Percentiles rank a stretch among this genome's conserved stretches.
Conservation (phyloP, 1,140 invertebrate species). For the Leguminivora glycinivorella region DNA sequence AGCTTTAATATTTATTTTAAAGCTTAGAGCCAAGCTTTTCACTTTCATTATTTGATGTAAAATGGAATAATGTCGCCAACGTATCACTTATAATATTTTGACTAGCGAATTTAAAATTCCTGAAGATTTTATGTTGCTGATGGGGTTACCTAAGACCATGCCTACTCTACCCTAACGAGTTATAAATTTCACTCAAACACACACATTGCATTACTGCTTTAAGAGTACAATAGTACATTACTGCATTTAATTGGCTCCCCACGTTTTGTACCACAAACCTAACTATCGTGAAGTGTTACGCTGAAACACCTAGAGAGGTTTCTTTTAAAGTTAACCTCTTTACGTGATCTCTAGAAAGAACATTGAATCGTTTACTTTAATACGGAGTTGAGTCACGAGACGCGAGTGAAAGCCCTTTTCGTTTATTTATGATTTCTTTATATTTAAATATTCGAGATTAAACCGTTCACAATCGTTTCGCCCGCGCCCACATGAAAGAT, state of each 20-base stretch:
- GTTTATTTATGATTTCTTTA: slow-evolving; percentile 50
- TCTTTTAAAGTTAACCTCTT: slow-evolving; percentile 25
- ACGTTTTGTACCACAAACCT: slow-evolving; percentile 1
- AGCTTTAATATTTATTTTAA: slow-evolving; percentile 1
- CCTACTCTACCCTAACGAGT: too few species aligned
- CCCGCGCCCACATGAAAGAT: slow-evolving; percentile 35
- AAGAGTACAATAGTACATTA: not conserved
- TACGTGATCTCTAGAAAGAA: slow-evolving; percentile 32
- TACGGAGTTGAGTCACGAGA: slow-evolving; percentile 42
- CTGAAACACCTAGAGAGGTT: slow-evolving; percentile 14
- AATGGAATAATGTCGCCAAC: not conserved
- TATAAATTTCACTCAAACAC: not conserved
- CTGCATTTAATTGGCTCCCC: not conserved
- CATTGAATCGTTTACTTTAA: slow-evolving; percentile 55
- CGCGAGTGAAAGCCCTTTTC: slow-evolving; percentile 64
- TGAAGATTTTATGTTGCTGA: too few species aligned
- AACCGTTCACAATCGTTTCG: slow-evolving; percentile 36
- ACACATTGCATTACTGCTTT: not conserved
- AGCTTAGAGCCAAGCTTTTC: not conserved
- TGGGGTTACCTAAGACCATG: too few species aligned
- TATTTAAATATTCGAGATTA: slow-evolving; percentile 55
- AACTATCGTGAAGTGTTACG: slow-evolving; percentile 19
- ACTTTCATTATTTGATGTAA: not conserved
- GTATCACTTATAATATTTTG: too few species aligned
- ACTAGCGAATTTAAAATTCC: too few species aligned